A percentile compares a stretch with the other conserved stretches of the same genome.
Evolutionary conservation across 2,797 vertebrate species (phyloP).

Genomic region (Phalloptychus januarius): DNA sequence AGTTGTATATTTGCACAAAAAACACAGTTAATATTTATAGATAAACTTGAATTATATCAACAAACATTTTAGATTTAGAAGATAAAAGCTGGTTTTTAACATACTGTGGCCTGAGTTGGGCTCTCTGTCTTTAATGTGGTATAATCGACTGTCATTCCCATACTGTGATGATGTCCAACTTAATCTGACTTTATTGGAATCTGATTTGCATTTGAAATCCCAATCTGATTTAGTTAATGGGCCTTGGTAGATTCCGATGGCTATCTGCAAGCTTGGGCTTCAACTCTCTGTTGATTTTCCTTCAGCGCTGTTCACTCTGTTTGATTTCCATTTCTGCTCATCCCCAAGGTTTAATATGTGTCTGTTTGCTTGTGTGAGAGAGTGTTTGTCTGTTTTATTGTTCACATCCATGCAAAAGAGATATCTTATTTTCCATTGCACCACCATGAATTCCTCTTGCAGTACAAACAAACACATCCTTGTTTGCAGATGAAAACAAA

Average conservation of each 20-base stretch:
- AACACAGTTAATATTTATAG: neutral
- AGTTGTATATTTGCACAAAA: neutral
- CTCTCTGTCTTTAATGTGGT: slow-evolving; percentile 3
- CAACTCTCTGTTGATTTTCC: slow-evolving; percentile 53
- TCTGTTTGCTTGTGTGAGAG: slow-evolving; percentile 42
- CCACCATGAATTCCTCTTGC: slow-evolving; percentile 40
- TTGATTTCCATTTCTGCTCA: slow-evolving; percentile 65
- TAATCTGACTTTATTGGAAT: slow-evolving; percentile 40
- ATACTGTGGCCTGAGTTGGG: neutral
- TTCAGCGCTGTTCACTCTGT: slow-evolving; percentile 49
- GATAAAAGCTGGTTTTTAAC: neutral
- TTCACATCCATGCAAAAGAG: slow-evolving; percentile 58
- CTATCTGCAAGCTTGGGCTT: slow-evolving; percentile 40
- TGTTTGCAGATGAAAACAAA: slow-evolving; percentile 79
- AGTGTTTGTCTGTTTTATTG: slow-evolving; percentile 42
- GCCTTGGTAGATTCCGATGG: slow-evolving; percentile 37
- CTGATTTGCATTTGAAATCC: slow-evolving; percentile 41
- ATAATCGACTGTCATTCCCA: slow-evolving; percentile 16
- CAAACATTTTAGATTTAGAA: neutral
- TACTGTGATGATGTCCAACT: slow-evolving; percentile 32
- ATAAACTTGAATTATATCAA: neutral
- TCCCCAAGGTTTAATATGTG: slow-evolving; percentile 46
- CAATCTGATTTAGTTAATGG: slow-evolving; percentile 47
- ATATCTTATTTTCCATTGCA: slow-evolving; percentile 60
- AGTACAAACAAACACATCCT: slow-evolving; percentile 68